Evolutionary conservation across 2,888 invertebrate genomes (phyloP), one percentile per base, ranked within the genome.

Genomic region (Epicampocera succincta): DNA sequence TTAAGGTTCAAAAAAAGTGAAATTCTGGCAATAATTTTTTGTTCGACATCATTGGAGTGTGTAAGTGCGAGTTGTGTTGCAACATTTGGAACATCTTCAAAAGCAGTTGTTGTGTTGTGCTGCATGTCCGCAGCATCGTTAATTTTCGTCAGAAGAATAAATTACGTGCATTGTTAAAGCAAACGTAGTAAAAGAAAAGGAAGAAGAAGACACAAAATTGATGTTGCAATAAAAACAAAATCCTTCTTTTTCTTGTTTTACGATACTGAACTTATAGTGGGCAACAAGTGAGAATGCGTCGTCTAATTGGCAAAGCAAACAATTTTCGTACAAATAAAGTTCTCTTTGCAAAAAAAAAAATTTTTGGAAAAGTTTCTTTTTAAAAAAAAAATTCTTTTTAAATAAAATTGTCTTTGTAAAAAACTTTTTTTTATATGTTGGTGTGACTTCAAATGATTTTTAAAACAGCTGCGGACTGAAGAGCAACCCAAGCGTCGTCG

Each of bases 1-100:
- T 13, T 29, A 66, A 73, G 63, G 50, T 74, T 71, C 56, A 61
- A 82, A 75, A 78, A 82, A 82, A 82, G 82, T 82, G 78, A 82
- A 82, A 82, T 78, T 82, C 69, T 74, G 44, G 46, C 21, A 60
- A 40, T 61, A 46, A 58, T 63, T 29, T 29, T 33, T 40, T 60
- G 21, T n/a, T 11, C 60, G 29, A 29, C 21, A 1, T 52, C 44
- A 15, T 33, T 72, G 52, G 12, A 58, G 25, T 50, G 54, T 8
- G n/a, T 13, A 40, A 6, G 25, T 19, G 17, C 29, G 12, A 17
- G 9, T 33, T 42, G 61, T 15, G 21, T 61, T 38, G 19, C 0
- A 38, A n/a, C 44, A 56, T 52, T 54, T 52, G 66, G 40, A 75
- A 66, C 74, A 82, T 60, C 65, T 74, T 74, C 58, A 82, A 60